phyloP scores from a whole-genome alignment of 2,113 vertebrate species.

The Athene cunicularia region DNA sequence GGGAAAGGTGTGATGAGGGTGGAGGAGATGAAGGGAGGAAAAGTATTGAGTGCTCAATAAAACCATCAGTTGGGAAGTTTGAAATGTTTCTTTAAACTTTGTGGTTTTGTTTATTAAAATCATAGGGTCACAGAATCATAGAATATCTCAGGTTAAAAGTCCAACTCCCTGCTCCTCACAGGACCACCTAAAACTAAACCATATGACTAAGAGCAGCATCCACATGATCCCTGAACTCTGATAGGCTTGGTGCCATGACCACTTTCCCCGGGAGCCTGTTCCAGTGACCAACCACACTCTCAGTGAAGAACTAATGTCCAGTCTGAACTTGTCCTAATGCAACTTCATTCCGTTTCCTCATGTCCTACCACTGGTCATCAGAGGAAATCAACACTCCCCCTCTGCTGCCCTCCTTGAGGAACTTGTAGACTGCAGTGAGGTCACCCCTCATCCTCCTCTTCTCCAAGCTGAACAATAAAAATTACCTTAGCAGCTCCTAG shows the following conservation, averaged over 20 bases:
- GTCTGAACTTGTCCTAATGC: not conserved
- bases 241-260: not conserved
- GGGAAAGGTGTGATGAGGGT: accelerated
- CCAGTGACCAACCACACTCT: accelerated
- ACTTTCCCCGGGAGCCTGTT: not conserved
- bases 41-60: not conserved
- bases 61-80: not conserved
- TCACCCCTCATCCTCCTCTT: not conserved
- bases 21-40: not conserved
- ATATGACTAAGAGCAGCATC: accelerated
- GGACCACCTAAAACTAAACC: not conserved
- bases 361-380: not conserved
- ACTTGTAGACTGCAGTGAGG: not conserved
- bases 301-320: not conserved
- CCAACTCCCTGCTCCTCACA: not conserved
- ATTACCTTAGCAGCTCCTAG: accelerated
- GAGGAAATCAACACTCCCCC: not conserved
- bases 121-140: not conserved
- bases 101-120: not conserved
- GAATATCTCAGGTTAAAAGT: not conserved
- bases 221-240: not conserved
- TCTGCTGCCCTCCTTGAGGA: not conserved
- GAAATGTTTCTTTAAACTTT: not conserved
- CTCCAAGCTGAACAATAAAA: not conserved
- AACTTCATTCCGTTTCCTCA: not conserved